Conservation (phyloP, 2,113 vertebrate species). For the Anarhynchus alexandrinus region DNA sequence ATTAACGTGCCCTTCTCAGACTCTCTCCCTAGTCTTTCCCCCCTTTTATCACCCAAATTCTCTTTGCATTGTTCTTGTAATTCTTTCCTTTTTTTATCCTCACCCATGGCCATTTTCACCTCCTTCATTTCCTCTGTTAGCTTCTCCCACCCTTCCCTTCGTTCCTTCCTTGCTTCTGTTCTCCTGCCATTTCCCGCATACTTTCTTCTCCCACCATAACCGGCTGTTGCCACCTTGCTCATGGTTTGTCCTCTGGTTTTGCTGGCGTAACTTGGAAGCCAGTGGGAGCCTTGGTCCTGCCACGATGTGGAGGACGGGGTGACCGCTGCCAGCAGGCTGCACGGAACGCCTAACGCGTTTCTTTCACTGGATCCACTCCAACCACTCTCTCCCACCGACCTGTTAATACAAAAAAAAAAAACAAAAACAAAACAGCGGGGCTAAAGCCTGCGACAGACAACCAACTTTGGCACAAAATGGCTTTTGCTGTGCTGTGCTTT, state of each 20-base stretch:
- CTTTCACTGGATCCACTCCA: background rate
- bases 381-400: background rate
- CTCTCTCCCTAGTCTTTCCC: background rate
- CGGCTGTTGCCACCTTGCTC: background rate
- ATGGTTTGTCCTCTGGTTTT: background rate
- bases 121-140: background rate
- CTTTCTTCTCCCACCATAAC: background rate
- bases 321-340: background rate
- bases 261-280: background rate
- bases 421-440: no score
- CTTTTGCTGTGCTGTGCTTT: background rate
- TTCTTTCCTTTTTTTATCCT: background rate
- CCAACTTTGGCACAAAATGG: background rate
- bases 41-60: background rate
- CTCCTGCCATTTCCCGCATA: background rate
- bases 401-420: background rate
- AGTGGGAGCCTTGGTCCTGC: background rate
- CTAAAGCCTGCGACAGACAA: background rate
- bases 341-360: background rate
- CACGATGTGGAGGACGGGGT: accelerated
- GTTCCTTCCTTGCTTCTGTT: background rate
- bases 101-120: background rate
- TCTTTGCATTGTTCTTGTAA: background rate
- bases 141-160: background rate
- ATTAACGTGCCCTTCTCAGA: background rate